Evolutionary conservation across 2,797 vertebrate genomes (phyloP), one percentile per base, ranked within the genome.

Genomic region (Sebastolobus alascanus): DNA sequence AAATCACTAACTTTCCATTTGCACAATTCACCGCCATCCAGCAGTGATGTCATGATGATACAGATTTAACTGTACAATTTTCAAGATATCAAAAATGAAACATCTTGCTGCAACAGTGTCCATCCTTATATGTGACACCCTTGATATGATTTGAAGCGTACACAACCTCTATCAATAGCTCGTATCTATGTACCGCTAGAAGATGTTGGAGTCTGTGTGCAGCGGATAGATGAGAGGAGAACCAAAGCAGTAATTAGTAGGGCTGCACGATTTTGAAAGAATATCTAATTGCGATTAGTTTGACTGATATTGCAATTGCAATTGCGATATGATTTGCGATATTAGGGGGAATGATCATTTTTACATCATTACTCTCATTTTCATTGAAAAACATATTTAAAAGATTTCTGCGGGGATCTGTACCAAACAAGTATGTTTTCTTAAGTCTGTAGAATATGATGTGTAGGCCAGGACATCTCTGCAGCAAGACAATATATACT

Each of bases 101-200:
- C 38, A 25, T 12, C 50, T 67, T 43, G 76, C 58, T 50, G 64
- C 38, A 54, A 43, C 25, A 43, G 64, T 71, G 65, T 76, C 31
- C 60, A 29, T 61, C 35, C 25, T 40, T 27, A 31, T 13, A 52
- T 50, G 61, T 35, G 75, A 69, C 75, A 84, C 43, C 3, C 5
- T 46, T 50, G 68, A 90, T 83, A 73, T 82, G 80, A 78, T 63
- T 77, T 73, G 56, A 68, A 74, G 59, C 68, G 55, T 65, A 29
- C 22, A 68, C 38, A 68, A 43, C 50, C 14, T 68, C 20, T 25
- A 18, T 74, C 46, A 68, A 46, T 1, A 75, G 58, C 59, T 64
- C 27, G 52, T 38, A 38, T 68, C 46, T 33, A 14, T 61, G 46
- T 38, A 58, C 20, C 8, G 31, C 58, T 38, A 46, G 29, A 67